Conservation (phyloP, 2,888 invertebrate genomes). For the Orthosia gothica region DNA sequence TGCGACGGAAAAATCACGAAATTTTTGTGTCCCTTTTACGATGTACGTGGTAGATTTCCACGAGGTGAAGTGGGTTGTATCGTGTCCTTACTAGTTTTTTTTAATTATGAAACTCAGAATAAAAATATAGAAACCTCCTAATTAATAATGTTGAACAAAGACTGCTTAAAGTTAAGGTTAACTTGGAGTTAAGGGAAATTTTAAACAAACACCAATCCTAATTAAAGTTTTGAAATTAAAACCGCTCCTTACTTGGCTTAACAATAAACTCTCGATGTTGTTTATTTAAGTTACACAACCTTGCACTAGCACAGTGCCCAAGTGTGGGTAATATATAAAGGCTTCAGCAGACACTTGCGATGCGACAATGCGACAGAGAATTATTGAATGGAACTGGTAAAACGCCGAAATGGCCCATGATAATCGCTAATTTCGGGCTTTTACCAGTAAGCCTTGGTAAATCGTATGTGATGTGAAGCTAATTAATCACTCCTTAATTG, state of each 20-base stretch:
- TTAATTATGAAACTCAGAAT: background rate
- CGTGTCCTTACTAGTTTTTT: background rate
- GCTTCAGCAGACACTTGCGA: too few relatives aligned
- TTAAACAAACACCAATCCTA: conserved; percentile 3
- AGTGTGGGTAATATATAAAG: background rate
- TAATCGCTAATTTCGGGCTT: too few relatives aligned
- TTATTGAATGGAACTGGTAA: too few relatives aligned
- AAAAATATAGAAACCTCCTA: background rate
- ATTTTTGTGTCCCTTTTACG: too few relatives aligned
- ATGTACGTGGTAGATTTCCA: too few relatives aligned
- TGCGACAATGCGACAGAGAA: too few relatives aligned
- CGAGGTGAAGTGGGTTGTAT: background rate
- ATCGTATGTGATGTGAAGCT: too few relatives aligned
- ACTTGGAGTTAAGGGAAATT: background rate
- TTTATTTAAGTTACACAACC: background rate
- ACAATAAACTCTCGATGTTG: background rate
- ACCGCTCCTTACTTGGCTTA: background rate
- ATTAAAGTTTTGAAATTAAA: conserved; percentile 1
- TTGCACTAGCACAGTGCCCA: background rate
- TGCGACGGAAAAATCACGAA: too few relatives aligned
- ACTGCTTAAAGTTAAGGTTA: background rate
- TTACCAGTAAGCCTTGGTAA: too few relatives aligned
- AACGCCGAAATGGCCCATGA: too few relatives aligned
- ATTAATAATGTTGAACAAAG: background rate
- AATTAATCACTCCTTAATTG: too few relatives aligned